Evolutionary conservation across 2,797 vertebrate species (phyloP).

Genomic region (Clarias pachynema): DNA sequence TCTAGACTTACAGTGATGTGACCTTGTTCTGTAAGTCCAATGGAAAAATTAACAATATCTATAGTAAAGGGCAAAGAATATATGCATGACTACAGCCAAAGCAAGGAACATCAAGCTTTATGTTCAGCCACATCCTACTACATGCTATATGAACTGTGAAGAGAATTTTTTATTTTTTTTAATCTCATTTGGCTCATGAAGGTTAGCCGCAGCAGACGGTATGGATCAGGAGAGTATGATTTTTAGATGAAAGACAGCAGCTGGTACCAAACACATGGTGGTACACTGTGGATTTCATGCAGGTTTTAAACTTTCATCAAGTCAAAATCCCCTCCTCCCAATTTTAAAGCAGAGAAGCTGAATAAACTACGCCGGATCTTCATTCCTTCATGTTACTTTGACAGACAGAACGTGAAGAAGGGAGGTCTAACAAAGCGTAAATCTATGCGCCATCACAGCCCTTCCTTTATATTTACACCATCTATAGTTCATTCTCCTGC

Average conservation of each 20-base stretch:
- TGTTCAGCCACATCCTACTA: not conserved
- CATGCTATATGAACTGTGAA: slow-evolving; percentile 4
- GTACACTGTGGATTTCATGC: slow-evolving; percentile 19
- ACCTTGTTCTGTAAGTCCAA: not conserved
- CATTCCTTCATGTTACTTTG: slow-evolving; percentile 3
- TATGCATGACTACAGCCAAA: not conserved
- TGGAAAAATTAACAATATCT: not conserved
- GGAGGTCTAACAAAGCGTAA: not conserved
- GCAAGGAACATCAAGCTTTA: not conserved
- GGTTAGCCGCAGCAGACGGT: not conserved
- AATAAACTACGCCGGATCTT: not conserved
- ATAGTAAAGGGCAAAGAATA: not conserved
- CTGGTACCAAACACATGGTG: slow-evolving; percentile 10
- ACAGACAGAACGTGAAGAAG: slow-evolving; percentile 7
- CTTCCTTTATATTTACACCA: slow-evolving; percentile 25
- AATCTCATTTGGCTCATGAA: slow-evolving; percentile 3
- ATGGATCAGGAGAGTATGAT: not conserved
- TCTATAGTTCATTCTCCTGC: slow-evolving; percentile 57
- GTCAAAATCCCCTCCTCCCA: not conserved
- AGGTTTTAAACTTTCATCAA: slow-evolving; percentile 13
- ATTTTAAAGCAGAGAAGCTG: not conserved
- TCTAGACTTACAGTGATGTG: not conserved
- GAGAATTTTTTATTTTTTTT: not conserved
- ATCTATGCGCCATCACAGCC: not conserved
- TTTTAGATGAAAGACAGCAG: slow-evolving; percentile 8